Evolutionary conservation across 2,797 vertebrate genomes (phyloP).

Genomic region (Eulemur coronatus): DNA sequence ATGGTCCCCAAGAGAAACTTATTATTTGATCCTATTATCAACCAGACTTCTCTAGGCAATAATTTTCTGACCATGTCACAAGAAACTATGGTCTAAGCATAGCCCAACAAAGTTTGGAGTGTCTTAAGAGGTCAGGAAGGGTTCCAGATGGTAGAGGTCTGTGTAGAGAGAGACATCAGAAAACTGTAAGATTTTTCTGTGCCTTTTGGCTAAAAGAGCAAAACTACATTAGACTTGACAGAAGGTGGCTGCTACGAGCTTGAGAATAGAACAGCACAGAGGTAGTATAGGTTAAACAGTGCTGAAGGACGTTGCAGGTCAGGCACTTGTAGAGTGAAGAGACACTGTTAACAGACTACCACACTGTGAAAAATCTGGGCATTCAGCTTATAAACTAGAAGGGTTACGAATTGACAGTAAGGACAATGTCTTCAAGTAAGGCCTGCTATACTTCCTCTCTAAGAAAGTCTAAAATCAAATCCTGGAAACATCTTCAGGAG

Average conservation of each 20-base stretch:
- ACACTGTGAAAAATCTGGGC: neutral
- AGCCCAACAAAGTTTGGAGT: neutral
- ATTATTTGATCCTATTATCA: neutral
- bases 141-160: neutral
- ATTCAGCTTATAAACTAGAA: neutral
- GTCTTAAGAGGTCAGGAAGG: neutral
- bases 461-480: neutral
- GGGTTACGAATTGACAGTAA: neutral
- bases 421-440: neutral
- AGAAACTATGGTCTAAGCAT: neutral
- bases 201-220: neutral
- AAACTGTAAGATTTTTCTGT: neutral
- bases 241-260: neutral
- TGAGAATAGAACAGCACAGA: neutral
- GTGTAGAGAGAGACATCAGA: neutral
- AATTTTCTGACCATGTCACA: neutral
- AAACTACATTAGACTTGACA: neutral
- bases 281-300: neutral
- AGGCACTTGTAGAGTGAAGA: neutral
- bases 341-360: neutral
- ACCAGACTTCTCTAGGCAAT: neutral
- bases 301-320: no score
- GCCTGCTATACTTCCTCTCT: neutral
- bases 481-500: neutral
- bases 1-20: neutral